A percentile compares a stretch with the other conserved stretches of the same genome.
Conservation (phyloP, 2,113 vertebrate species). For the Ramphastos sulfuratus region DNA sequence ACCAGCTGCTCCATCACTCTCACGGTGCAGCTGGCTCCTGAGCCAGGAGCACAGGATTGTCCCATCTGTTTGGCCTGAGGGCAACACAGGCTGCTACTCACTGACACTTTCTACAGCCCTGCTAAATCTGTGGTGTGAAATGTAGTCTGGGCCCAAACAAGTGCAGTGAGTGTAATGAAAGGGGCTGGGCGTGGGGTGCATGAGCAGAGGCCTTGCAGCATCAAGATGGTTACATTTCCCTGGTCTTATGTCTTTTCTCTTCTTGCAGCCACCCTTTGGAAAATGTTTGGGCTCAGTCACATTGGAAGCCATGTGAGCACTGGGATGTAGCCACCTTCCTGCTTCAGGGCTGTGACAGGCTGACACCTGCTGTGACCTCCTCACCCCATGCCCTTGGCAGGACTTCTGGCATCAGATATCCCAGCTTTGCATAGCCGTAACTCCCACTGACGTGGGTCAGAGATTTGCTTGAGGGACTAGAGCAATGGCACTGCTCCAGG, state of each 20-base stretch:
- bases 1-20: background rate
- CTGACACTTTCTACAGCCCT: background rate
- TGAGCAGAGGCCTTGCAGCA: background rate
- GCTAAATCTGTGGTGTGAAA: background rate
- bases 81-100: background rate
- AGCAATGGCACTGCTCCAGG: background rate
- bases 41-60: accelerated
- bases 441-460: conserved; percentile 20
- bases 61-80: background rate
- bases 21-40: background rate
- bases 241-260: background rate
- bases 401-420: conserved; percentile 24
- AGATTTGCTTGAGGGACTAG: background rate
- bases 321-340: background rate
- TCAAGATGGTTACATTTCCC: background rate
- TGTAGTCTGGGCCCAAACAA: accelerated
- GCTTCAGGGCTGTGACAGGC: background rate
- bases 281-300: conserved; percentile 6
- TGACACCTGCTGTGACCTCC: conserved; percentile 43
- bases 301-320: background rate
- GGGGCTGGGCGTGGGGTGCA: accelerated
- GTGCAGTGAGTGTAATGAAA: background rate
- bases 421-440: background rate
- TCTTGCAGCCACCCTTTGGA: background rate
- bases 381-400: conserved; percentile 27